Evolutionary conservation across 2,888 invertebrate species (phyloP), one percentile per base, ranked within the genome.

Genomic region (Mylabris sibirica): DNA sequence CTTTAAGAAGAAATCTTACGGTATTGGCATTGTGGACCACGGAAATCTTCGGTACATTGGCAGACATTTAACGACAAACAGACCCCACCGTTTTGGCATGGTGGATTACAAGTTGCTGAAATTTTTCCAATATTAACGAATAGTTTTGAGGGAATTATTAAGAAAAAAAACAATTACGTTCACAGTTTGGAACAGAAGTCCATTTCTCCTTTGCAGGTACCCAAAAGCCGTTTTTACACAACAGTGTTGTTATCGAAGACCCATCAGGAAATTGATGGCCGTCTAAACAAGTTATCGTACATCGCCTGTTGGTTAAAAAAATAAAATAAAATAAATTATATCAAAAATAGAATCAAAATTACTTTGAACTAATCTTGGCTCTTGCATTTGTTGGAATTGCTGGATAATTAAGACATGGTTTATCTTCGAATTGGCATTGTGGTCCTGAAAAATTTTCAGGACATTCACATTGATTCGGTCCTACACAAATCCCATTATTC

Each of bases 61-160:
- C 96, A 97, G 2, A 89, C 87, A 79, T 95, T 92, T 11, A 90
- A 88, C 0, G 92, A 88, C 0, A 94, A 85, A 81, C 96, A 97
- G n/a, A 88, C 88, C 0, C 96, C 96, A 0, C 93, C 94, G 80
- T 96, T 94, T 69, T 87, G 81, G 79, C 96, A 97, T 0, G 91
- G 87, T 0, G 94, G 94, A 64, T 86, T 83, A 74, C 93, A 93
- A 24, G 88, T 87, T 4, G 92, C 90, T 89, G 30, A 83, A 81
- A 75, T 17, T 44, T n/a, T 1, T 2, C 12, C n/a, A 5, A 44
- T 44, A 17, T 44, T 44, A 44, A 44, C 2, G 1, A 3, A 44
- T 44, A 8, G 6, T 44, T 44, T 17, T 38, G 11, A 14, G 1
- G n/a, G 11, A 17, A 17, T 44, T 17, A 6, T 44, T n/a, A 2